These are phyloP conservation scores for Agriopis marginaria DNA, from an alignment of 2,888 invertebrate genomes.

Conservation along the genomic window DNA sequence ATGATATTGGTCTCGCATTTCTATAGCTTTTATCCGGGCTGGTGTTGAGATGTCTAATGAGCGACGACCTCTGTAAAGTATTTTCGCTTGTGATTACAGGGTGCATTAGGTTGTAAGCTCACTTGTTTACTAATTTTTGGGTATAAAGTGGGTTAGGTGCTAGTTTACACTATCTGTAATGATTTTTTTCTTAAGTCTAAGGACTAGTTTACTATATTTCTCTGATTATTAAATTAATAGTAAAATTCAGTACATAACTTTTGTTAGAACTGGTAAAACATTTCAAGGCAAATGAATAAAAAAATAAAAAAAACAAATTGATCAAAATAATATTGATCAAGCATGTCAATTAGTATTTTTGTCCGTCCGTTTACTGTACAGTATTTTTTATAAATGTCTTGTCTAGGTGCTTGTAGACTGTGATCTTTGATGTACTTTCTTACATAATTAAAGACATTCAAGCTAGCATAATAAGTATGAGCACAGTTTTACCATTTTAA, in stretches of 20 bases:
- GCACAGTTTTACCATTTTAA: neutral
- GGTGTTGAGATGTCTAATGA: too few species aligned
- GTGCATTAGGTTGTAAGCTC: constrained; percentile 25
- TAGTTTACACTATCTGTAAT: constrained; percentile 1
- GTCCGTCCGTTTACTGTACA: constrained; percentile 7
- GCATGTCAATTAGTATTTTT: constrained; percentile 8
- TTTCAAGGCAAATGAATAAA: too few species aligned
- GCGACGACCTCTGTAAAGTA: constrained; percentile 6
- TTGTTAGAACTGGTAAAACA: too few species aligned
- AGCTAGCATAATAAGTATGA: neutral
- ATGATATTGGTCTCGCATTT: too few species aligned
- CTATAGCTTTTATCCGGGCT: too few species aligned
- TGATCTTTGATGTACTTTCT: neutral
- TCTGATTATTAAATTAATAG: too few species aligned
- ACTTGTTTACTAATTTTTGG: constrained; percentile 20
- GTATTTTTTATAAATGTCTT: constrained; percentile 5
- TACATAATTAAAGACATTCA: neutral
- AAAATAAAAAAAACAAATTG: too few species aligned
- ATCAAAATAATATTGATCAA: neutral
- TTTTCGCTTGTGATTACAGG: constrained; percentile 25
- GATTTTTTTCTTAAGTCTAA: neutral
- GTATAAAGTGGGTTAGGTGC: constrained; percentile 11
- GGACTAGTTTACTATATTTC: neutral
- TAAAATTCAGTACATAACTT: too few species aligned
- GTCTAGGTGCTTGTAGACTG: constrained; percentile 8